phyloP scores from a whole-genome alignment of 1,140 invertebrate genomes.

The Sminthurinus signatus region DNA sequence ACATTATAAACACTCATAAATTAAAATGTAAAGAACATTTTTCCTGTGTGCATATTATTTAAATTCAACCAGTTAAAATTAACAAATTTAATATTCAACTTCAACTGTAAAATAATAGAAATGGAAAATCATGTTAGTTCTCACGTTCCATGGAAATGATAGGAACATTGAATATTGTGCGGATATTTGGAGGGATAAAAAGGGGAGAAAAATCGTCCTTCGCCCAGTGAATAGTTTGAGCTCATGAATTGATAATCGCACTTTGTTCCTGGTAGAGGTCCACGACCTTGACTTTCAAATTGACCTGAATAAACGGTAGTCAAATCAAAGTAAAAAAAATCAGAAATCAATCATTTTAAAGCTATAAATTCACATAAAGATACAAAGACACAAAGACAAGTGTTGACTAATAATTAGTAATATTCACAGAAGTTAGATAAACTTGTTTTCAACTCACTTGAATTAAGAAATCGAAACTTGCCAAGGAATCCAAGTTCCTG shows the following conservation, averaged over 20 bases:
- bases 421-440: background rate
- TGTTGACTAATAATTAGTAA: conserved; percentile 14
- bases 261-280: conserved; percentile 59
- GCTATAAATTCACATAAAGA: background rate
- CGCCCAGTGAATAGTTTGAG: conserved; percentile 54
- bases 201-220: conserved; percentile 72
- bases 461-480: conserved; percentile 37
- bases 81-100: too few species aligned
- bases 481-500: conserved; percentile 28
- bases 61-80: too few species aligned
- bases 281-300: conserved; percentile 64
- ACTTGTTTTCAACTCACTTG: conserved; percentile 23
- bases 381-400: background rate
- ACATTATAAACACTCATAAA: background rate
- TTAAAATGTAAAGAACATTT: background rate
- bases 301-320: too few species aligned
- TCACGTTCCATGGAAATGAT: conserved; percentile 69
- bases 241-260: conserved; percentile 72
- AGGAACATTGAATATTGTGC: conserved; percentile 68
- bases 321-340: too few species aligned
- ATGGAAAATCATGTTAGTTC: conserved; percentile 9
- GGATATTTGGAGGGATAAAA: conserved; percentile 77
- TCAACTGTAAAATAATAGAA: too few species aligned
- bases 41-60: too few species aligned
- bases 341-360: too few species aligned